Base-by-base conservation (phyloP, 2,797 vertebrate species). In the Mastacembelus armatus region DNA sequence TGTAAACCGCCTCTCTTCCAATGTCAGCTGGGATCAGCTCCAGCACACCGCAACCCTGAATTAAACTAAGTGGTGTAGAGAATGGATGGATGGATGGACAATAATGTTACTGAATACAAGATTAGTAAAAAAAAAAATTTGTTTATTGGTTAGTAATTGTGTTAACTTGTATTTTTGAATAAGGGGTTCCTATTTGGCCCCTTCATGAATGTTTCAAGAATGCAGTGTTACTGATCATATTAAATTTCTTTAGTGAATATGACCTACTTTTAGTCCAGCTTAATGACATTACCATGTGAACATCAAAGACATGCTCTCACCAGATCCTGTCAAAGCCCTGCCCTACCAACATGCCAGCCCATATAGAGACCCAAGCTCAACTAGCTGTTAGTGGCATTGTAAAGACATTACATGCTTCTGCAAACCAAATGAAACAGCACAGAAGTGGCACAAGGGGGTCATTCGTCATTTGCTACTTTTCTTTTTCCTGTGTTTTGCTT, bases 401-500 rank as follows among this genome's bases (percentile, higher is more conserved):
- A 88, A 89, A 90, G 77, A 80, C 80, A 88, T 92, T 89, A 89
- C 81, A 88, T 86, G 83, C 71, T 79, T 65, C 47, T 87, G 85
- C 73, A 82, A 77, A 83, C 66, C 72, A 80, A 86, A 88, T 56
- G 63, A 81, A 85, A 83, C 60, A 63, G 74, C 58, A 18, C 52
- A 80, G 32, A 68, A 77, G 70, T 76, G 67, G 62, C 83, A 77
- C 58, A 4, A 74, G 75, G 80, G 74, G 63, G 56, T 61, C 49
- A 65, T 85, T 79, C 18, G 16, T 88, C 77, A 82, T 79, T 60
- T 42, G 33, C 35, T 45, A 47, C 43, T 49, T 43, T n/a, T 72
- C 62, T 76, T 40, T 78, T 76, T 85, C 67, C 72, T 75, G 48
- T 76, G 71, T 88, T 88, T 78, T 65, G 57, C 57, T 80, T 78